These are phyloP conservation scores for Eumacrocentrus americanus DNA, from an alignment of 2,888 invertebrate species.

Conservation along the genomic window DNA sequence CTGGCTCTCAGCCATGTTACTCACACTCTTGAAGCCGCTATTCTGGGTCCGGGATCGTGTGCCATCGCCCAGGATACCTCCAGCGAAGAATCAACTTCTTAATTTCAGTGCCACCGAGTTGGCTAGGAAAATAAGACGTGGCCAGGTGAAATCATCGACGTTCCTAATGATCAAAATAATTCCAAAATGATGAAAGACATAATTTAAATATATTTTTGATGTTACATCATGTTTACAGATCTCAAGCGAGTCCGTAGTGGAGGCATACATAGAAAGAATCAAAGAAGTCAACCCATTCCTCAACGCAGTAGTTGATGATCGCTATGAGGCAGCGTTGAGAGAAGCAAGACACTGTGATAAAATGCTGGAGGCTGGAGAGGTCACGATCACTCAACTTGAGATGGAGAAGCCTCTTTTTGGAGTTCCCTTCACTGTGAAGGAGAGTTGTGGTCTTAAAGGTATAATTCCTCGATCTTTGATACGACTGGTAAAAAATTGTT, in stretches of 20 bases:
- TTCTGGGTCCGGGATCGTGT: constrained; percentile 29
- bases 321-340: constrained; percentile 75
- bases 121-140: constrained; percentile 49
- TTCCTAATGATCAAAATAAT: neutral
- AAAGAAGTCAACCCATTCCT: constrained; percentile 78
- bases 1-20: constrained; percentile 22
- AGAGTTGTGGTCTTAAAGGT: constrained; percentile 80
- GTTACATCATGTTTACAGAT: constrained; percentile 63
- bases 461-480: constrained; percentile 18
- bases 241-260: constrained; percentile 73
- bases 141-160: constrained; percentile 45
- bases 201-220: neutral
- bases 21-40: constrained; percentile 26
- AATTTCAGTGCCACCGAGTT: constrained; percentile 46
- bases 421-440: constrained; percentile 85
- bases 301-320: constrained; percentile 81
- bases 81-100: constrained; percentile 44
- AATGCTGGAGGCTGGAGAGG: constrained; percentile 67
- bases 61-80: constrained; percentile 38
- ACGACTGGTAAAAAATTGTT: neutral
- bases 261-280: constrained; percentile 77
- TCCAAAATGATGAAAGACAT: neutral
- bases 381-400: constrained; percentile 69
- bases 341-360: constrained; percentile 79
- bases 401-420: constrained; percentile 78